Percentiles rank a stretch among this genome's conserved stretches.
Evolutionary conservation across 2,113 vertebrate species (phyloP).

Genomic region (Pelecanus crispus): DNA sequence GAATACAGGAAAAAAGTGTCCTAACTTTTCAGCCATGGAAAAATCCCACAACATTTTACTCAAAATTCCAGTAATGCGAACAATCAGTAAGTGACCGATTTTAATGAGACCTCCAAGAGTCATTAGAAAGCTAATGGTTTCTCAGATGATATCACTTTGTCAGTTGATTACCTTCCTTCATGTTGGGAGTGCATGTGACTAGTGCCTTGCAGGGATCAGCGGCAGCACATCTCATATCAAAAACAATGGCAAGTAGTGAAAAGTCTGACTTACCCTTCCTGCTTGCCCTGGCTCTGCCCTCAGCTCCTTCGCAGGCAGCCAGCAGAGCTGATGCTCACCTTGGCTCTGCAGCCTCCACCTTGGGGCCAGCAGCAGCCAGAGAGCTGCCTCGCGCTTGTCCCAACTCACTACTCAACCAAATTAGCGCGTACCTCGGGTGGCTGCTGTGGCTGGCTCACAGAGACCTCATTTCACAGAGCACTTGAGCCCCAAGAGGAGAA

Average conservation of each 20-base stretch:
- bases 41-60: neutral
- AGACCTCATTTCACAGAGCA: neutral
- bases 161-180: conserved; percentile 8
- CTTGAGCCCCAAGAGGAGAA: neutral
- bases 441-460: neutral
- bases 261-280: neutral
- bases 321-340: neutral
- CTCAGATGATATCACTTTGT: neutral
- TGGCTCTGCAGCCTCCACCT: neutral
- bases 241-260: neutral
- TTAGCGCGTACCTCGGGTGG: neutral
- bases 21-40: neutral
- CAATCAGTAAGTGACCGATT: neutral
- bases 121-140: conserved; percentile 40
- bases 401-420: rapidly evolving
- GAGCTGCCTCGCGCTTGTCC: neutral
- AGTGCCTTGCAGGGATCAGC: neutral
- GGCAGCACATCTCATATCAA: neutral
- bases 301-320: neutral
- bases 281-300: neutral
- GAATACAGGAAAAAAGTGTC: neutral
- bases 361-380: neutral
- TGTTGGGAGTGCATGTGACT: neutral
- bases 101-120: conserved; percentile 38
- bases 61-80: conserved; percentile 11